Evolutionary conservation across 2,888 invertebrate genomes (phyloP).

Genomic region (Drosophila neonasuta): DNA sequence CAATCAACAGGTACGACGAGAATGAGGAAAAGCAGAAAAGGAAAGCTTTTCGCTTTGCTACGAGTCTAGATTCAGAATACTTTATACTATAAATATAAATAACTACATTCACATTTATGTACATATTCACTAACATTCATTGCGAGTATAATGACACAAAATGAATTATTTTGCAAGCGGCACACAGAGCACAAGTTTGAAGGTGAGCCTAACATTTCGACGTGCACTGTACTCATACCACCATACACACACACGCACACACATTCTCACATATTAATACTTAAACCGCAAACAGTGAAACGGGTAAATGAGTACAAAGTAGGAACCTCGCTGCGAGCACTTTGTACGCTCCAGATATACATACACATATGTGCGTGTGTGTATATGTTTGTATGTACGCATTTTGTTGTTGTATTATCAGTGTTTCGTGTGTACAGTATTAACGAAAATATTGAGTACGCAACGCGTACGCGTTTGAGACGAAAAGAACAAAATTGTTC

Average conservation of each 20-base stretch:
- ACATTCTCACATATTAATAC: slow-evolving; percentile 7
- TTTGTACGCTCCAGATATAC: slow-evolving; percentile 49
- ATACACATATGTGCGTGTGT: slow-evolving; percentile 25
- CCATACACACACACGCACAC: slow-evolving; percentile 6
- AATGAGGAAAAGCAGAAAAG: slow-evolving; percentile 22
- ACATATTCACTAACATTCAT: slow-evolving; percentile 21
- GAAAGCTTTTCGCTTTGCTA: slow-evolving; percentile 37
- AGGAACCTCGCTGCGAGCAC: slow-evolving; percentile 46
- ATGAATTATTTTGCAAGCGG: slow-evolving; percentile 53
- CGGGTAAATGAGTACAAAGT: slow-evolving; percentile 49
- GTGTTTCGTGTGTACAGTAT: slow-evolving; percentile 40
- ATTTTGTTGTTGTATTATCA: slow-evolving; percentile 44
- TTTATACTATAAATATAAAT: slow-evolving; percentile 12
- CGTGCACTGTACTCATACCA: slow-evolving; percentile 46
- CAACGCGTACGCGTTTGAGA: slow-evolving; percentile 2
- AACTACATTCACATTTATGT: slow-evolving; percentile 4
- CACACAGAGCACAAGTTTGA: slow-evolving; percentile 35
- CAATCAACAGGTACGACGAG: slow-evolving; percentile 27
- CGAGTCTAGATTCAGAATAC: slow-evolving; percentile 46
- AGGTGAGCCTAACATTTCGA: slow-evolving; percentile 53
- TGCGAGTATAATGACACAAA: slow-evolving; percentile 29
- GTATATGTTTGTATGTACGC: slow-evolving; percentile 26
- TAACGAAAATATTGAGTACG: slow-evolving; percentile 52
- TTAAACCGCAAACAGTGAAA: slow-evolving; percentile 27
- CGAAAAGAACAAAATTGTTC: slow-evolving; percentile 52